Evolutionary conservation across 2,113 vertebrate genomes (phyloP), one percentile per base, ranked within the genome.

Genomic region (Tetrax tetrax): DNA sequence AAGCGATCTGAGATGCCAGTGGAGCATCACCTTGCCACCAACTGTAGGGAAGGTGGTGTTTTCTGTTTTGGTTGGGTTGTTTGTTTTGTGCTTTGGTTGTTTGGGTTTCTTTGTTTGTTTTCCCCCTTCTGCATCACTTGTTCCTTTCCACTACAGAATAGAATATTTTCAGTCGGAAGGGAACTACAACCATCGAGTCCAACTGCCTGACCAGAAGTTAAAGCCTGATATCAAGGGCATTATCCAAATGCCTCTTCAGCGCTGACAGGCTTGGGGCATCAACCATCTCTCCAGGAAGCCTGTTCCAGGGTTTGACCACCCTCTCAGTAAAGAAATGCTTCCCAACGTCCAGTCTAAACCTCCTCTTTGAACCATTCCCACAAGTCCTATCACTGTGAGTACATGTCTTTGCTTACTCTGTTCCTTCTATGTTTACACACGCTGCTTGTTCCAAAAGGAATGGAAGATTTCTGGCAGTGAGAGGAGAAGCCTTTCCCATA

Each of bases 331-430:
- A 63, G 37, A 63, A 28, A 28, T 63, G 16, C 41, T 43, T 45
- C 41, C 28, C 21, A 31, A 31, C 14, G 12, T 29, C 38, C 38
- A 64, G 38, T 14, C 61, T 64, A 64, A 29, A 41, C 16, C 17
- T 64, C 61, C 38, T 8, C 65, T 68, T n/a, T 68, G 65, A 68
- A 25, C 65, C 43, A 12, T 65, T 47, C 43, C 65, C 10, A 15
- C 10, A 7, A 12, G 43, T 17, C 31, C 43, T 68, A 12, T 17
- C 20, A 24, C 65, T 47, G 31, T 0, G 0, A 84, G 43, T 22
- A 23, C 13, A 50, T 45, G 10, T 63, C 45, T 57, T 48, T 69
- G 14, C 41, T 93, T 74, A 27, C 22, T 28, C 17, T 59, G 8
- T 37, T 84, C 37, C 51, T 75, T 65, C 6, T 35, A 54, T 3